Base-by-base conservation (phyloP, 2,113 vertebrate genomes). In the Pyxicephalus adspersus region DNA sequence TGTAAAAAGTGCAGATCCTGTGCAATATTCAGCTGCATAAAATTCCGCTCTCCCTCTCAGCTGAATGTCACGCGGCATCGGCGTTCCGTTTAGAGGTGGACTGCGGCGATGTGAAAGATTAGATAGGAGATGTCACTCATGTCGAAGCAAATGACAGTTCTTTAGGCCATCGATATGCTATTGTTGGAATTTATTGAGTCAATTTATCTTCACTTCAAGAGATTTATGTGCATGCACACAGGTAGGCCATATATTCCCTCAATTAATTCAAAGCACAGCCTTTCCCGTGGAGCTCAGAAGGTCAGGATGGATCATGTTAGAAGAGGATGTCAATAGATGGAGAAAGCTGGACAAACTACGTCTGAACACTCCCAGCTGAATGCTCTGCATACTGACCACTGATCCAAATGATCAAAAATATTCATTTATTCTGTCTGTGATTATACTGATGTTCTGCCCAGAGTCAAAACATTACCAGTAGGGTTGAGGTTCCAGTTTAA, bases 121-220 rank as follows among this genome's bases (percentile, higher is more conserved):
- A 81, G 70, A 81, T 74, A 65, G 50, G 23, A 65, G 70, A 57
- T 74, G 68, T 81, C 79, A 81, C 20, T 81, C 79, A 81, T 38
- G 70, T 81, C 68, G 57, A 23, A 81, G 54, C 57, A 81, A 61
- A 74, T 74, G 79, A 81, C 70, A 45, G 18, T 74, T 74, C 79
- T 81, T 81, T 55, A 52, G 50, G 79, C 67, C 26, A 57, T 81
- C 29, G 68, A 73, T 52, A 38, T 28, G 61, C 70, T 65, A 70
- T 81, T 81, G 67, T 74, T 57, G 61, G 61, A 58, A 81, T 81
- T 64, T 74, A 81, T 81, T 74, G 79, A 74, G 79, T 72, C 60
- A 15, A 73, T 81, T 73, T 64, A 55, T 73, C 70, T 64, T 74
- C 68, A 64, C 70, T 65, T 66, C 57, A 29, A 25, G 60, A 64